Evolutionary conservation across 2,113 vertebrate genomes (phyloP).

Genomic region (Python bivittatus): DNA sequence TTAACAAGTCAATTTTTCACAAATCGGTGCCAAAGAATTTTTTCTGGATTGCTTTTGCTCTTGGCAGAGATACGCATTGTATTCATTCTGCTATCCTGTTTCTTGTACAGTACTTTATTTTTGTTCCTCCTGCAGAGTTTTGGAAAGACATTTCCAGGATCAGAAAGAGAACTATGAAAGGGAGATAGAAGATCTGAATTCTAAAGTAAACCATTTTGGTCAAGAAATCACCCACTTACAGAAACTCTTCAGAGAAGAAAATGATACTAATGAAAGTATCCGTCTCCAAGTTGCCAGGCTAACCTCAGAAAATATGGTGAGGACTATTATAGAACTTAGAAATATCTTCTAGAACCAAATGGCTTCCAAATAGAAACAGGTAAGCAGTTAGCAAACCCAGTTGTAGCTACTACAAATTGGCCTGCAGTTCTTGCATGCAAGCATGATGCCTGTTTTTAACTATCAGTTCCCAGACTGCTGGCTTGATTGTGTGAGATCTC

Average conservation of each 20-base stretch:
- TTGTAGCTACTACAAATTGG: not conserved
- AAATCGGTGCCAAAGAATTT: not conserved
- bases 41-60: constrained; percentile 18
- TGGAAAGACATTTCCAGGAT: constrained; percentile 87
- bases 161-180: constrained; percentile 86
- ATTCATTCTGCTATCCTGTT: not conserved
- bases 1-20: not conserved
- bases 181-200: constrained; percentile 83
- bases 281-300: constrained; percentile 86
- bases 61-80: not conserved
- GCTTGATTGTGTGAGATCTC: not conserved
- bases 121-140: constrained; percentile 71
- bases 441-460: not conserved
- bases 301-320: constrained; percentile 88
- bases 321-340: not conserved
- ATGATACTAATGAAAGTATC: constrained; percentile 83
- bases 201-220: constrained; percentile 87
- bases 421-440: not conserved
- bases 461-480: not conserved
- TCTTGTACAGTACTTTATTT: not conserved
- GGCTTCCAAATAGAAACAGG: not conserved
- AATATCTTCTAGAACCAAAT: not conserved
- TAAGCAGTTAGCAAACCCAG: not conserved
- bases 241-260: constrained; percentile 89
- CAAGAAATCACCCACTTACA: constrained; percentile 89